Evolutionary conservation across 2,113 vertebrate species (phyloP), one percentile per base, ranked within the genome.

Genomic region (Hassar affinis): DNA sequence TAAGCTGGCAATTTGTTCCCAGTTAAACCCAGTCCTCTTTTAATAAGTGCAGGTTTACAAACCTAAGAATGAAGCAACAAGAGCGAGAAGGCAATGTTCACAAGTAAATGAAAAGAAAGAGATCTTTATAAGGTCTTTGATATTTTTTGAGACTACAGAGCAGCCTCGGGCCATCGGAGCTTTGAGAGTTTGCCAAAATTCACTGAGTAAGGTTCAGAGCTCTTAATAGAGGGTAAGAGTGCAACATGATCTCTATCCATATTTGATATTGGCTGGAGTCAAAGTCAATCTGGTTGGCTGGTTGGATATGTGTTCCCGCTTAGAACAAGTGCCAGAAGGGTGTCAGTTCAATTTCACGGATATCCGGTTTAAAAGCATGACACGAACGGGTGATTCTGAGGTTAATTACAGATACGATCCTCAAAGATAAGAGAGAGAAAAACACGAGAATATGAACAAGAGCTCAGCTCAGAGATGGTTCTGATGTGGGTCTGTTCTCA

Each of bases 211-310:
- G 51, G 80, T 85, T 83, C 71, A 80, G 71, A 56, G 47, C 76
- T 47, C 75, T 84, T 88, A 82, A 86, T 86, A 77, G 83, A 85
- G 84, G 76, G 20, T 87, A 85, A 82, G 64, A 82, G 79, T 86
- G 86, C 75, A 87, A 85, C 68, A 84, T 10, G 35, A 84, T 83
- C 75, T 69, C 78, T 76, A 87, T 87, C 84, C 69, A 85, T 85
- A 80, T 85, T 85, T 71, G 52, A 82, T 85, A 83, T 71, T 83
- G 84, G 57, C 61, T 83, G 42, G 72, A 83, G 84, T 85, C 80
- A 78, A 75, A 85, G 80, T 80, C 83, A 69, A 35, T 64, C 56
- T 83, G 56, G 62, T 80, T 85, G 69, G 64, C 42, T 59, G 64
- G 61, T 83, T 72, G 80, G 68, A 83, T 84, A 78, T 35, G 68